Evolutionary conservation across 2,888 invertebrate species (phyloP).

Genomic region (Lacanobia oleracea): DNA sequence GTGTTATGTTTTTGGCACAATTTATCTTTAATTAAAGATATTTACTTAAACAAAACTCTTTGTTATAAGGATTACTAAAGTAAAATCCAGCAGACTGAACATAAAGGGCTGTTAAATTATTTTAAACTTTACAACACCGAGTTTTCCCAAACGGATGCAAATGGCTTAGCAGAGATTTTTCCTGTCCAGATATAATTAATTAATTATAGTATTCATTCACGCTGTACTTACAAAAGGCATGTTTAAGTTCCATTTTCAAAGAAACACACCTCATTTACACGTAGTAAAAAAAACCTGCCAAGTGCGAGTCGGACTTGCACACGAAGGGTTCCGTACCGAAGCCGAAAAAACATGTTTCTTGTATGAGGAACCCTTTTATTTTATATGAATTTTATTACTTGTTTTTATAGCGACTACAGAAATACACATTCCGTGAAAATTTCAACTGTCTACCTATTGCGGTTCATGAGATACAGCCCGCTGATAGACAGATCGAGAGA

Average conservation of each 20-base stretch:
- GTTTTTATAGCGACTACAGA: too few relatives aligned
- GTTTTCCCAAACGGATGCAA: slow-evolving; percentile 10
- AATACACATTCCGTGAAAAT: too few relatives aligned
- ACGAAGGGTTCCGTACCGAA: too few relatives aligned
- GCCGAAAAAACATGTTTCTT: too few relatives aligned
- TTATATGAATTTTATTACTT: too few relatives aligned
- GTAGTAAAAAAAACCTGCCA: slow-evolving; percentile 6
- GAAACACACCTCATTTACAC: slow-evolving; percentile 33
- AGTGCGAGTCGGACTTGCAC: too few relatives aligned
- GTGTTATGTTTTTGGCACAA: too few relatives aligned
- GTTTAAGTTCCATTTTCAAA: slow-evolving; percentile 3
- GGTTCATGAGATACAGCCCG: too few relatives aligned
- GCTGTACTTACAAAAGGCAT: slow-evolving; percentile 3
- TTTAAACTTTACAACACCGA: slow-evolving; percentile 17
- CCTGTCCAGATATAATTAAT: slow-evolving; percentile 33
- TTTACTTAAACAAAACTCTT: neutral
- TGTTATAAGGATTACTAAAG: neutral
- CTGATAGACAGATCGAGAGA: too few relatives aligned
- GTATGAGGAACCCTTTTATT: too few relatives aligned
- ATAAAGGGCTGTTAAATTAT: slow-evolving; percentile 34
- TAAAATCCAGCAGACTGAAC: neutral
- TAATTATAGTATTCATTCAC: slow-evolving; percentile 4
- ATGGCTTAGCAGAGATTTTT: slow-evolving; percentile 28
- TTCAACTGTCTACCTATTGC: too few relatives aligned
- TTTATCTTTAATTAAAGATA: too few relatives aligned